A percentile compares a stretch with the other conserved stretches of the same genome.
Evolutionary conservation across 2,113 vertebrate genomes (phyloP).

Genomic region (Machaerirhynchus nigripectus): DNA sequence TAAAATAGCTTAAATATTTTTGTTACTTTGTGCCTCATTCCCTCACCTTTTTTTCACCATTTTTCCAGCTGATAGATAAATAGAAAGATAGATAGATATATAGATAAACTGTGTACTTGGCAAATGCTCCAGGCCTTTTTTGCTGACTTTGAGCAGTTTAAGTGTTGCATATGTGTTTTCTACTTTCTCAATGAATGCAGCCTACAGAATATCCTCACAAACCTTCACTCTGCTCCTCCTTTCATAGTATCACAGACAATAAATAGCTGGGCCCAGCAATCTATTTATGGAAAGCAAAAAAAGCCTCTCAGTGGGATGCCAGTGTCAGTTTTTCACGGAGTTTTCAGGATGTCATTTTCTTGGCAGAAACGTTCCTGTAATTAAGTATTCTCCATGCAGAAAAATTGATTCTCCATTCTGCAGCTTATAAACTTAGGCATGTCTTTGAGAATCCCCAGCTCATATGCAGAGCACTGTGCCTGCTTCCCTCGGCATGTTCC

Average conservation of each 20-base stretch:
- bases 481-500: background rate
- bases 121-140: background rate
- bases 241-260: conserved; percentile 26
- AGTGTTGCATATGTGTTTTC: background rate
- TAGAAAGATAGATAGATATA: background rate
- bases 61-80: background rate
- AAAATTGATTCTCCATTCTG: conserved; percentile 64
- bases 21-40: background rate
- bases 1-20: background rate
- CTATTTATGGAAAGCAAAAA: conserved; percentile 50
- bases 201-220: background rate
- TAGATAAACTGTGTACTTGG: background rate
- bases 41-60: background rate
- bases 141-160: background rate
- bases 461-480: conserved; percentile 19
- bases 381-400: conserved; percentile 51
- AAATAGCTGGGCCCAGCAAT: conserved; percentile 3
- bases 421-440: conserved; percentile 57
- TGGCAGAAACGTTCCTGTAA: conserved; percentile 51
- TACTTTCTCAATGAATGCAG: conserved; percentile 12
- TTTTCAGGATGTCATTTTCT: conserved; percentile 61
- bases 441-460: conserved; percentile 32
- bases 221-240: conserved; percentile 1
- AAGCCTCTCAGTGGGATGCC: conserved; percentile 22
- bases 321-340: conserved; percentile 58